Evolutionary conservation across 2,797 vertebrate genomes (phyloP).

Genomic region (Enteromius fasciolatus): DNA sequence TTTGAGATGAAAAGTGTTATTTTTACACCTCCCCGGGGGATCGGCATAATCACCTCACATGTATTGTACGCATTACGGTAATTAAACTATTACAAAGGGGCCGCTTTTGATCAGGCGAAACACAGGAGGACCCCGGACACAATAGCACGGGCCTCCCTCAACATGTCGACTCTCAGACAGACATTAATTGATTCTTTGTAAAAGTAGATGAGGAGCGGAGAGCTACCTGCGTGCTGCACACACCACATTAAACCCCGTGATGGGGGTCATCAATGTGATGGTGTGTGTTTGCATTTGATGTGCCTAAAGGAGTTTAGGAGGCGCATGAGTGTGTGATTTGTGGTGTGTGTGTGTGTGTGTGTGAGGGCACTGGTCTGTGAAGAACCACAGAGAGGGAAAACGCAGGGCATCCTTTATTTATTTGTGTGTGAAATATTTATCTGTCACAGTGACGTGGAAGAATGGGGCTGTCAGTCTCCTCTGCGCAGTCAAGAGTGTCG

Average conservation of each 20-base stretch:
- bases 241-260: conserved; percentile 59
- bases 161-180: conserved; percentile 68
- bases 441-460: conserved; percentile 89
- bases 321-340: conserved; percentile 52
- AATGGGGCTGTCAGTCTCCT: conserved; percentile 91
- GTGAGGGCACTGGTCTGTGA: conserved; percentile 86
- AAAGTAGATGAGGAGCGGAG: conserved; percentile 76
- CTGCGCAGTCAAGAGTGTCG: conserved; percentile 81
- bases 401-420: conserved; percentile 97
- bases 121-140: conserved; percentile 72
- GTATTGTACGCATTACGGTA: conserved; percentile 81
- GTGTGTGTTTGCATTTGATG: conserved; percentile 39
- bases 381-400: conserved; percentile 93
- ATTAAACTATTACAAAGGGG: conserved; percentile 81
- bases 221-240: conserved; percentile 76
- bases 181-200: conserved; percentile 87
- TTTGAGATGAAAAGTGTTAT: conserved; percentile 75
- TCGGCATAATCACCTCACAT: conserved; percentile 68
- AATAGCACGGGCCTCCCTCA: conserved; percentile 71
- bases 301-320: conserved; percentile 54
- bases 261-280: conserved; percentile 55
- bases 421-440: conserved; percentile 99
- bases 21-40: conserved; percentile 68
- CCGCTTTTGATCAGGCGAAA: conserved; percentile 64
- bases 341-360: conserved; percentile 56